A percentile compares a stretch with the other conserved stretches of the same genome.
Evolutionary conservation across 1,140 invertebrate species (phyloP).

Genomic region (Idris sp.): DNA sequence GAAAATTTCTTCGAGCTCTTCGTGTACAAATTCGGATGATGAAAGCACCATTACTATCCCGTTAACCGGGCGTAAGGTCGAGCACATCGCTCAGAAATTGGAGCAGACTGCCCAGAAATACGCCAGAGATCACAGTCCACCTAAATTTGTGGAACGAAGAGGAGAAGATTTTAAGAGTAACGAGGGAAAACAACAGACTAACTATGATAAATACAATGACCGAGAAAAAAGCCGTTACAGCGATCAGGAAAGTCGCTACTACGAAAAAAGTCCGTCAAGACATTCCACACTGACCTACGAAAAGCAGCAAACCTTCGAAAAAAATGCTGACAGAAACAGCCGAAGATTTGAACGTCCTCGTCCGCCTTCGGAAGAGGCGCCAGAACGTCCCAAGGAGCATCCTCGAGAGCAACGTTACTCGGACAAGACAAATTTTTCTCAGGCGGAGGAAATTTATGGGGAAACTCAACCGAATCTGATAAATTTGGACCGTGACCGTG

Average conservation of each 20-base stretch:
- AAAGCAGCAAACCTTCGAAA: conserved; percentile 68
- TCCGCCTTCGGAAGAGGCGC: conserved; percentile 75
- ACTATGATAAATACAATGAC: conserved; percentile 64
- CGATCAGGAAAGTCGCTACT: conserved; percentile 68
- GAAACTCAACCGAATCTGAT: conserved; percentile 62
- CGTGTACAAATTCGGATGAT: conserved; percentile 73
- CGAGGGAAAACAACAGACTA: conserved; percentile 47
- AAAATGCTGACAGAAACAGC: conserved; percentile 67
- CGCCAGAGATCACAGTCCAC: conserved; percentile 74
- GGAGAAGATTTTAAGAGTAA: conserved; percentile 68
- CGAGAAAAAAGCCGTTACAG: conserved; percentile 35
- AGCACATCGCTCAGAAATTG: conserved; percentile 76
- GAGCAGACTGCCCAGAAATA: conserved; percentile 78
- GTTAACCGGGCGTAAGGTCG: conserved; percentile 75
- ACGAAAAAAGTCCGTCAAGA: conserved; percentile 64
- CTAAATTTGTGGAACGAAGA: conserved; percentile 72
- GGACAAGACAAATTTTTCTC: too few relatives aligned
- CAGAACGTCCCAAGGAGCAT: conserved; percentile 70
- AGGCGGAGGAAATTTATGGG: conserved; percentile 76
- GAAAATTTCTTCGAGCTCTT: conserved; percentile 68
- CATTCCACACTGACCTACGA: conserved; percentile 65
- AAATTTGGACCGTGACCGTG: conserved; percentile 73
- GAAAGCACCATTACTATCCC: conserved; percentile 75
- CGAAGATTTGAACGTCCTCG: conserved; percentile 72
- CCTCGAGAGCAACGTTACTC: conserved; percentile 70